Conservation (phyloP, 1,140 invertebrate genomes). For the Brevipalpus yothersi region DNA sequence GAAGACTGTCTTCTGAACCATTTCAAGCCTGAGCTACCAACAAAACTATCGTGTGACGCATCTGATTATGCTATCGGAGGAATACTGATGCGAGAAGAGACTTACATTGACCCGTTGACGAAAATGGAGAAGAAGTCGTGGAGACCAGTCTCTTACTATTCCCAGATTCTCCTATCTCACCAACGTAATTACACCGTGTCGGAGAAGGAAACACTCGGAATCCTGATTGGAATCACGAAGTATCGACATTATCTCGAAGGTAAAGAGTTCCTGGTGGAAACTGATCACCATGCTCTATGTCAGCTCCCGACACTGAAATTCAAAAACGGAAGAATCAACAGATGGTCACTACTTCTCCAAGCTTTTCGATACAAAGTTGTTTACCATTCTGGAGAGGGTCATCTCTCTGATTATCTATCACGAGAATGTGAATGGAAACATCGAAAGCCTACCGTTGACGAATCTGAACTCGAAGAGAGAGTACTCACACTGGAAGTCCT, state of each 20-base stretch:
- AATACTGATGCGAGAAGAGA: constrained; percentile 21
- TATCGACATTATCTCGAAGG: not conserved
- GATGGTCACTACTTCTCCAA: constrained; percentile 15
- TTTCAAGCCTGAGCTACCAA: constrained; percentile 22
- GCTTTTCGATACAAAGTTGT: constrained; percentile 22
- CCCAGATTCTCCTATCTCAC: not conserved
- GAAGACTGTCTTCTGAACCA: constrained; percentile 15
- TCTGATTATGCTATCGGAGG: constrained; percentile 21
- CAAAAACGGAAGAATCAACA: not conserved
- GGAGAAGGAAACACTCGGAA: not conserved
- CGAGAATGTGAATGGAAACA: not conserved
- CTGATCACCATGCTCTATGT: not conserved
- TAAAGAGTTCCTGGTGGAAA: not conserved
- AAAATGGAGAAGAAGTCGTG: not conserved
- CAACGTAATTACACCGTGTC: not conserved
- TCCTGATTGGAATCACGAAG: not conserved
- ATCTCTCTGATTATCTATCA: not conserved
- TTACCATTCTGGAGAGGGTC: constrained; percentile 15
- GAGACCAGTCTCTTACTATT: not conserved
- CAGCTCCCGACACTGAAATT: not conserved
- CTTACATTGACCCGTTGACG: not conserved
- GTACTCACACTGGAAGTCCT: not conserved
- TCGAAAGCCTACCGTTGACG: not conserved
- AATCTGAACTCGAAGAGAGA: not conserved
- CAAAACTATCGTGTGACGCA: constrained; percentile 23